Conservation (phyloP, 2,888 invertebrate species). For the Leptothorax acervorum region DNA sequence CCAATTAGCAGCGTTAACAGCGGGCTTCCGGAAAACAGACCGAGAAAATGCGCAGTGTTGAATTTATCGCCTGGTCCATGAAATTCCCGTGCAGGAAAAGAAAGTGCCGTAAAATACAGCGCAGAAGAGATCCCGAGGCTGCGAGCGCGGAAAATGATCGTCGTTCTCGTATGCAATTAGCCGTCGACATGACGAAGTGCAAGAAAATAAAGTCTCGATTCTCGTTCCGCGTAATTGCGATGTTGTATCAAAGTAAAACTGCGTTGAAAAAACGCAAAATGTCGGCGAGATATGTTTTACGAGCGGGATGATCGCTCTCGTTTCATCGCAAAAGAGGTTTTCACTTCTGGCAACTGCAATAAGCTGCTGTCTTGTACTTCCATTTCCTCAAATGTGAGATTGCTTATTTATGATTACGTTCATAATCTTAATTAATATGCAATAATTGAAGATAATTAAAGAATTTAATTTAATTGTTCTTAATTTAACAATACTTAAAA, state of each 20-base stretch:
- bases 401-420: background rate
- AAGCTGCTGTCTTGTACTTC: background rate
- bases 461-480: background rate
- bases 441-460: constrained; percentile 1
- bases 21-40: constrained; percentile 38
- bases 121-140: constrained; percentile 36
- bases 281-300: constrained; percentile 47
- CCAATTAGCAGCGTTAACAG: background rate
- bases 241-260: constrained; percentile 30
- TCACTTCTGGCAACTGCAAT: constrained; percentile 40
- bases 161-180: constrained; percentile 60
- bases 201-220: constrained; percentile 53
- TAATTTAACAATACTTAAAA: background rate
- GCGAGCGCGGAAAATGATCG: constrained; percentile 55
- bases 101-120: constrained; percentile 67
- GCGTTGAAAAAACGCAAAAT: constrained; percentile 27
- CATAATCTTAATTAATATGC: background rate
- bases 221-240: constrained; percentile 51
- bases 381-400: background rate
- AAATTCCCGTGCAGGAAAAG: constrained; percentile 60
- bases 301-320: constrained; percentile 59
- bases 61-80: constrained; percentile 49
- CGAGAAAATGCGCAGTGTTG: constrained; percentile 56
- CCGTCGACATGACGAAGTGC: constrained; percentile 32
- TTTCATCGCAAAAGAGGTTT: constrained; percentile 46